phyloP scores from a whole-genome alignment of 2,888 invertebrate species.

The Phortica magna region DNA sequence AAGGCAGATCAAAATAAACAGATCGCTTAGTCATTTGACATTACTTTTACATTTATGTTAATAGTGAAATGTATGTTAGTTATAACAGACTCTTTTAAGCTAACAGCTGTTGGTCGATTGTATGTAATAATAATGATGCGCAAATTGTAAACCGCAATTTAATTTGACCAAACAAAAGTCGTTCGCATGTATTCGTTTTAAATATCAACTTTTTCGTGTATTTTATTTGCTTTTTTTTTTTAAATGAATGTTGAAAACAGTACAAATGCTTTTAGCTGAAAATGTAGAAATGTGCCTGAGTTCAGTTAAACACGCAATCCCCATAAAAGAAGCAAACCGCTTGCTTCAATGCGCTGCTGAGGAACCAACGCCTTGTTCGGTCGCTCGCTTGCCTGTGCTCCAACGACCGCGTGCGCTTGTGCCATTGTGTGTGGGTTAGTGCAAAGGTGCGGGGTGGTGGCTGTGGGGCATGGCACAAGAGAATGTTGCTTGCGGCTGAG shows the following conservation, averaged over 20 bases:
- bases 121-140: too few relatives aligned
- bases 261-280: slow-evolving; percentile 21
- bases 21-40: too few relatives aligned
- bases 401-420: slow-evolving; percentile 24
- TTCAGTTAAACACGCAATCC: slow-evolving; percentile 22
- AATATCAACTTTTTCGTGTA: too few relatives aligned
- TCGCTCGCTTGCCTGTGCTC: slow-evolving; percentile 34
- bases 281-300: slow-evolving; percentile 19
- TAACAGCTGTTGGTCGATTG: too few relatives aligned
- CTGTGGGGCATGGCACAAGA: slow-evolving; percentile 3
- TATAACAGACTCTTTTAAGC: too few relatives aligned
- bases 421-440: neutral
- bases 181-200: too few relatives aligned
- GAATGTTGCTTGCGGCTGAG: slow-evolving; percentile 73
- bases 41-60: too few relatives aligned
- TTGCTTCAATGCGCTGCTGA: slow-evolving; percentile 19
- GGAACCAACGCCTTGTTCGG: slow-evolving; percentile 24
- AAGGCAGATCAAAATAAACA: too few relatives aligned
- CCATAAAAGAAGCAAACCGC: slow-evolving; percentile 23
- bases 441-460: neutral
- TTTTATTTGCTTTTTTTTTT: neutral
- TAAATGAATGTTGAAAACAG: slow-evolving; percentile 2
- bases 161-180: too few relatives aligned
- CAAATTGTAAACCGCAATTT: too few relatives aligned
- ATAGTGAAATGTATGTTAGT: too few relatives aligned